These are phyloP conservation scores for Dryadula phaetusa DNA, from an alignment of 2,888 invertebrate genomes.

Conservation along the genomic window DNA sequence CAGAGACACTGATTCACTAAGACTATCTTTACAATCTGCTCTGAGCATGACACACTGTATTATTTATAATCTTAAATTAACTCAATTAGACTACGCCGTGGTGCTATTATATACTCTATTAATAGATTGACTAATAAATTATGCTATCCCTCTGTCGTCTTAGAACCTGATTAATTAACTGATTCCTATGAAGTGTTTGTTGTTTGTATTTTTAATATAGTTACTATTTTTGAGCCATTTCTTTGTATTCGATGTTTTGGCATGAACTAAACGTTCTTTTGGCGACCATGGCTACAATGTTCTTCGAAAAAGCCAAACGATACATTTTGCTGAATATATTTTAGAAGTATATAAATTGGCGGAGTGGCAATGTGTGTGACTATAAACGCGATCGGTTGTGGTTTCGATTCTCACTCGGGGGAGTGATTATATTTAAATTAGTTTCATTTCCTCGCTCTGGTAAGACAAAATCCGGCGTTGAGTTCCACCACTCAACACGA, in stretches of 20 bases:
- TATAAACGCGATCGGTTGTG: too few species aligned
- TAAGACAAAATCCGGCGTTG: too few species aligned
- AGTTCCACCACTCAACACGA: too few species aligned
- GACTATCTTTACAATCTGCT: neutral
- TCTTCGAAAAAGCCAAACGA: too few species aligned
- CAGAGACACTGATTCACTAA: neutral
- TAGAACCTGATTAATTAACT: conserved; percentile 32
- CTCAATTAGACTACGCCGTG: neutral
- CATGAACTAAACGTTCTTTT: neutral
- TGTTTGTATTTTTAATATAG: neutral
- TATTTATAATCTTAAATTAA: conserved; percentile 9
- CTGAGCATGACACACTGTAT: conserved; percentile 1
- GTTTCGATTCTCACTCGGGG: too few species aligned
- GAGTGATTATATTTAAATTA: too few species aligned
- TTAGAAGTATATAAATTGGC: neutral
- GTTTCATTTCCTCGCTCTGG: too few species aligned
- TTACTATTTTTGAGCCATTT: neutral
- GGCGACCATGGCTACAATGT: neutral
- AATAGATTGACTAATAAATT: conserved; percentile 28
- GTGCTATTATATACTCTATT: conserved; percentile 2
- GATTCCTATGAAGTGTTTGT: conserved; percentile 15
- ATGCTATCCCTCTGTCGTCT: conserved; percentile 14
- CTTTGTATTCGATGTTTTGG: neutral
- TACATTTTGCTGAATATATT: too few species aligned
- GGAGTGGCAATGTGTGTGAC: too few species aligned